Percentiles rank a stretch among this genome's conserved stretches.
These are phyloP conservation scores for Tiliacea citrago DNA, from an alignment of 2,888 invertebrate genomes.

Conservation along the genomic window DNA sequence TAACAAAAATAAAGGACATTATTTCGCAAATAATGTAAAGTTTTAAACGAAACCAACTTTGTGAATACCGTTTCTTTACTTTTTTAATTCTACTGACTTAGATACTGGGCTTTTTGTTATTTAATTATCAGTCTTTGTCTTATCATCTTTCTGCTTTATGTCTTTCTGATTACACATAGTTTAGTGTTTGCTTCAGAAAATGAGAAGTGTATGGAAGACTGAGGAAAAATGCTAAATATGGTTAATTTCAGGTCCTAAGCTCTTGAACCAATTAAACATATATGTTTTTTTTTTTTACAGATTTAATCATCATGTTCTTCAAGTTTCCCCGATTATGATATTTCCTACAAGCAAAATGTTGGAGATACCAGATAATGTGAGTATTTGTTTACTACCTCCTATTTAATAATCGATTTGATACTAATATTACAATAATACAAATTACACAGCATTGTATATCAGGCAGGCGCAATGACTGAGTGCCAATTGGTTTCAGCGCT, in stretches of 20 bases:
- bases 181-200: neutral
- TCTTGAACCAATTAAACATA: neutral
- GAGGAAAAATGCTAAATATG: neutral
- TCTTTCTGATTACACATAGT: too few relatives aligned
- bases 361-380: conserved; percentile 84
- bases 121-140: neutral
- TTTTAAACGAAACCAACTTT: neutral
- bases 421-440: neutral
- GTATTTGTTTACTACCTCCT: conserved; percentile 55
- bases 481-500: too few relatives aligned
- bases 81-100: neutral
- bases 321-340: conserved; percentile 70
- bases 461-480: neutral
- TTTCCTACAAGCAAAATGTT: conserved; percentile 75
- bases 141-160: too few relatives aligned
- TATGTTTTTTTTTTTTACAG: conserved; percentile 70
- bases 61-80: neutral
- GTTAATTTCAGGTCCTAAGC: neutral
- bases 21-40: neutral
- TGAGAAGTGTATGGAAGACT: neutral
- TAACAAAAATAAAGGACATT: neutral
- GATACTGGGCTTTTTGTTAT: neutral
- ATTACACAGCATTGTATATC: neutral
- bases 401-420: neutral
- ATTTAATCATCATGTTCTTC: conserved; percentile 66